Evolutionary conservation across 1,140 invertebrate genomes (phyloP).

Genomic region (Musca vetustissima): DNA sequence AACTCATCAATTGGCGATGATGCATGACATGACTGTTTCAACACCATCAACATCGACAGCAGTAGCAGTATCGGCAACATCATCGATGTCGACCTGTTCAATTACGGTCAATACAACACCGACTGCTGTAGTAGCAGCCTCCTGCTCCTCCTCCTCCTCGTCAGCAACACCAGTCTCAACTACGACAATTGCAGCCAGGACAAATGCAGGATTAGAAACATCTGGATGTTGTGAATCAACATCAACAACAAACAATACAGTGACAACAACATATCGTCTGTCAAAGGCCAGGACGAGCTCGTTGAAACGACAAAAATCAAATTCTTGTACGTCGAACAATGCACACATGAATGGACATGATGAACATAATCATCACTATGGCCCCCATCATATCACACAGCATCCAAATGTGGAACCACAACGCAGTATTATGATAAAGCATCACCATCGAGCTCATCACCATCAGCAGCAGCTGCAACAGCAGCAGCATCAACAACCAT

Average conservation of each 20-base stretch:
- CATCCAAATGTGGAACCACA: too few species aligned
- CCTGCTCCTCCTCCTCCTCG: too few species aligned
- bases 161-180: conserved; percentile 29
- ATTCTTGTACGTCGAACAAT: not conserved
- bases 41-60: not conserved
- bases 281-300: not conserved
- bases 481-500: not conserved
- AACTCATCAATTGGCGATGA: not conserved
- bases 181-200: conserved; percentile 43
- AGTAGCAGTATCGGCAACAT: conserved; percentile 30
- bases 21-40: conserved; percentile 2
- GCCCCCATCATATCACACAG: too few species aligned
- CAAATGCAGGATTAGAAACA: conserved; percentile 22
- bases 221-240: conserved; percentile 20
- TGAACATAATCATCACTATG: too few species aligned
- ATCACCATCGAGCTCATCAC: not conserved
- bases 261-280: not conserved
- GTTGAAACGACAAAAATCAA: conserved; percentile 17
- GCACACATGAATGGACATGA: not conserved
- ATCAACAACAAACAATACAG: conserved; percentile 23
- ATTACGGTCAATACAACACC: conserved; percentile 39
- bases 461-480: not conserved
- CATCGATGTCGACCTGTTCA: conserved; percentile 33
- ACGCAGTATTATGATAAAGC: not conserved
- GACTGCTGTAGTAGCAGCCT: conserved; percentile 29